Conservation (phyloP, 2,113 vertebrate genomes). For the Oceanodroma tethys region DNA sequence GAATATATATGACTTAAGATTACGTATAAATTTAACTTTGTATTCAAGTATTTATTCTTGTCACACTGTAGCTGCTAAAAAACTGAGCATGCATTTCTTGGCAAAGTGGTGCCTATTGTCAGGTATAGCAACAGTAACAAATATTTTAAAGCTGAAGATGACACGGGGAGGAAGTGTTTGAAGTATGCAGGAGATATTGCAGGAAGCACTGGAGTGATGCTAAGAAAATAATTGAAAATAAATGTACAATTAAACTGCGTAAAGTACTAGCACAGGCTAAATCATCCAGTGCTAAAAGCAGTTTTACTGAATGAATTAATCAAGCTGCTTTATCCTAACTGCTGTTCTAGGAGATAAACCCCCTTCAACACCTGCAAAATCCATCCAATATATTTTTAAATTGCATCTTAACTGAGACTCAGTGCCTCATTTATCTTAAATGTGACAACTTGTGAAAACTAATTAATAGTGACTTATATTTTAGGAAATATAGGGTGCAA, state of each 20-base stretch:
- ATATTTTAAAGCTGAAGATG: background rate
- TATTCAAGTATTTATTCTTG: background rate
- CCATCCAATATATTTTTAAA: background rate
- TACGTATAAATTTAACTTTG: background rate
- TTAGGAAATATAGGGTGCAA: background rate
- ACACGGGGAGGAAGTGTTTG: background rate
- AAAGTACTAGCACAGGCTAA: background rate
- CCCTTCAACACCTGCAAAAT: background rate
- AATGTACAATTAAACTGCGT: background rate
- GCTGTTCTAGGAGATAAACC: conserved; percentile 4
- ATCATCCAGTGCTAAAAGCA: background rate
- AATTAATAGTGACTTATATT: background rate
- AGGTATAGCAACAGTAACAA: background rate
- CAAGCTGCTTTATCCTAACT: background rate
- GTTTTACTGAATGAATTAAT: conserved; percentile 31
- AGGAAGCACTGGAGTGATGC: background rate
- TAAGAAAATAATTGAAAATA: conserved; percentile 47
- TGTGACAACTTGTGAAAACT: background rate
- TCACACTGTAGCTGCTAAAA: background rate
- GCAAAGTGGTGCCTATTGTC: background rate
- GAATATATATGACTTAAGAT: background rate
- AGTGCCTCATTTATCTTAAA: conserved; percentile 8
- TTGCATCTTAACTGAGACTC: background rate
- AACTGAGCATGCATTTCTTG: background rate
- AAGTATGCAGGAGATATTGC: background rate